phyloP scores from a whole-genome alignment of 2,113 vertebrate species.

The Phasianus colchicus region DNA sequence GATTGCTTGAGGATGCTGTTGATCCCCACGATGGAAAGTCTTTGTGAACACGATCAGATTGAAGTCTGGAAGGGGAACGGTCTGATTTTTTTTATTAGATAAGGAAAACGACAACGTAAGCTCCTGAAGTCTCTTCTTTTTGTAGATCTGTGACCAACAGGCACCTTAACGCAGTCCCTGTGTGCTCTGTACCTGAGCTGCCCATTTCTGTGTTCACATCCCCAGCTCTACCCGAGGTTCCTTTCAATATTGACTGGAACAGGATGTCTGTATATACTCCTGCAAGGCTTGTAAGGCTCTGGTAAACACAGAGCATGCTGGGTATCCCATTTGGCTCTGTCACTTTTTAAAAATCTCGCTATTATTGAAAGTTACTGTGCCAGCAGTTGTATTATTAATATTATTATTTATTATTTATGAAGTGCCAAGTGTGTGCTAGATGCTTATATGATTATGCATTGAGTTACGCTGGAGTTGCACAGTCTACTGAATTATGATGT shows the following conservation, averaged over 20 bases:
- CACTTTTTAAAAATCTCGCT: slow-evolving; percentile 36
- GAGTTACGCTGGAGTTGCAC: slow-evolving; percentile 1
- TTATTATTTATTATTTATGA: slow-evolving; percentile 67
- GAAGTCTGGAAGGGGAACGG: background rate
- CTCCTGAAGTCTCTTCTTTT: background rate
- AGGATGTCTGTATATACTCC: background rate
- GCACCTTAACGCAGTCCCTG: background rate
- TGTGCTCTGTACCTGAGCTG: background rate
- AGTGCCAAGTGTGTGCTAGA: slow-evolving; percentile 24
- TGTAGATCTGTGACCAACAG: background rate
- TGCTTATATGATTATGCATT: slow-evolving; percentile 26
- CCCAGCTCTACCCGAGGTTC: background rate
- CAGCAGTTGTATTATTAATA: slow-evolving; percentile 61
- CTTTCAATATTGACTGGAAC: background rate
- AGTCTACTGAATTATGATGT: slow-evolving; percentile 12
- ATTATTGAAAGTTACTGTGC: slow-evolving; percentile 37
- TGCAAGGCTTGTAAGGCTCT: background rate
- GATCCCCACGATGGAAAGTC: background rate
- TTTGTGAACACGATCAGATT: background rate
- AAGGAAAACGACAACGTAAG: background rate
- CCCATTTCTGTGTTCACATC: rapidly evolving
- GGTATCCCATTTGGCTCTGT: background rate
- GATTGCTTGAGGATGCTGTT: background rate
- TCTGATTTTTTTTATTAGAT: background rate
- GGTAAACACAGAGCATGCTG: background rate